Evolutionary conservation across 1,140 invertebrate genomes (phyloP).

Genomic region (Sycophaga agraensis): DNA sequence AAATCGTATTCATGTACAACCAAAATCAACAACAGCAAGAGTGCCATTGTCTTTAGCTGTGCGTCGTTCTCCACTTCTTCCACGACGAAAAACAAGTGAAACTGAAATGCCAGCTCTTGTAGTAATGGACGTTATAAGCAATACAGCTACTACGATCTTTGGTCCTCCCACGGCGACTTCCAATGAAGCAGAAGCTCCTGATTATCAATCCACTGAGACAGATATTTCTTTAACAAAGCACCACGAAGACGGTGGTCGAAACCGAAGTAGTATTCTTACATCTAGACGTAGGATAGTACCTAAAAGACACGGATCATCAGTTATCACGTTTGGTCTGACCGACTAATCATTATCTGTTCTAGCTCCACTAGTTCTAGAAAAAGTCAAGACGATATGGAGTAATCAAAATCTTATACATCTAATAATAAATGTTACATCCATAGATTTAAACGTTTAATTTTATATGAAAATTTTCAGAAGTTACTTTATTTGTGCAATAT

Average conservation of each 20-base stretch:
- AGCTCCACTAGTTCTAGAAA: no score
- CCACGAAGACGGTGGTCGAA: slow-evolving; percentile 60
- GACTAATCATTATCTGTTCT: no score
- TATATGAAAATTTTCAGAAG: no score
- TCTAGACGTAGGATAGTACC: slow-evolving; percentile 62
- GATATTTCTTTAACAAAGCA: slow-evolving; percentile 53
- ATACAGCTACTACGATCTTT: slow-evolving; percentile 28
- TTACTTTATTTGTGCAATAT: no score
- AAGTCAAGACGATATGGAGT: no score
- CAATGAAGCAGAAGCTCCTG: slow-evolving; percentile 52
- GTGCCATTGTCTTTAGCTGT: slow-evolving; percentile 36
- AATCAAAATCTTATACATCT: no score
- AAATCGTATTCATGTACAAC: slow-evolving; percentile 48
- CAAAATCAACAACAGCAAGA: slow-evolving; percentile 50
- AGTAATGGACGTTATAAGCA: slow-evolving; percentile 35
- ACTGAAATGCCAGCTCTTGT: slow-evolving; percentile 37
- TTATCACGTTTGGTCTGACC: no score
- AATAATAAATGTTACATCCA: no score
- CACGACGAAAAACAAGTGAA: slow-evolving; percentile 50
- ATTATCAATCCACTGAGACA: slow-evolving; percentile 7
- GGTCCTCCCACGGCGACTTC: slow-evolving; percentile 45
- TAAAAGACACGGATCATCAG: slow-evolving; percentile 63
- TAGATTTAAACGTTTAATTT: no score
- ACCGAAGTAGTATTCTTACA: slow-evolving; percentile 61
- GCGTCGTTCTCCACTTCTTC: slow-evolving; percentile 50